A percentile compares a stretch with the other conserved stretches of the same genome.
These are phyloP conservation scores for Cotesia congregata DNA, from an alignment of 2,888 invertebrate genomes.

Conservation along the genomic window DNA sequence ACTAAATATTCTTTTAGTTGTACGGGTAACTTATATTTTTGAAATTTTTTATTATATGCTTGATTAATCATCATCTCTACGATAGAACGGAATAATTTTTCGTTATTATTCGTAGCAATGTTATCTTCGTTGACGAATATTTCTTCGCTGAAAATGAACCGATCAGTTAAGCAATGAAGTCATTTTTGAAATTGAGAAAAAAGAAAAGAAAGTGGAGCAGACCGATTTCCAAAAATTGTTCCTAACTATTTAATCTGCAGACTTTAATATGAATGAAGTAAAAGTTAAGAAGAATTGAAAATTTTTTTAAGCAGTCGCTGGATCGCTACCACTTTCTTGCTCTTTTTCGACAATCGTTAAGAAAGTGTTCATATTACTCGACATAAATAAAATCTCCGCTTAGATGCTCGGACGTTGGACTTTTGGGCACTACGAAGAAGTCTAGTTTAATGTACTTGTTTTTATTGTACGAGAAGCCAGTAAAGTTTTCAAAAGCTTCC, in stretches of 20 bases:
- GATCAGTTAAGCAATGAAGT: neutral
- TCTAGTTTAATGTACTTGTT: neutral
- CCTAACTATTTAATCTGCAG: no score
- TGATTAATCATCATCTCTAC: no score
- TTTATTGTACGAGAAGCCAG: neutral
- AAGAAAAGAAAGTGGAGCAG: neutral
- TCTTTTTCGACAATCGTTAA: neutral
- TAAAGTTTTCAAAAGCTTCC: neutral
- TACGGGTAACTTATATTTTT: no score
- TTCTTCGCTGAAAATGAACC: constrained; percentile 50
- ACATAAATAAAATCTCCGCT: neutral
- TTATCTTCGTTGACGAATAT: constrained; percentile 49
- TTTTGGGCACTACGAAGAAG: neutral
- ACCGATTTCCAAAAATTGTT: neutral
- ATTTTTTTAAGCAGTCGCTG: no score
- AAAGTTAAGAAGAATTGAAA: no score
- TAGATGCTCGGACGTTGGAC: neutral
- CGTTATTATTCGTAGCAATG: no score
- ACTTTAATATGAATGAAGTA: no score
- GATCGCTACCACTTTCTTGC: no score
- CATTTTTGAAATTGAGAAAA: neutral
- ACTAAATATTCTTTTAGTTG: no score
- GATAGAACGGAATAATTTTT: no score
- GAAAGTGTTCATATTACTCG: neutral
- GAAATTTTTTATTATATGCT: no score